Evolutionary conservation across 2,113 vertebrate genomes (phyloP).

Genomic region (Dicentrarchus labrax): DNA sequence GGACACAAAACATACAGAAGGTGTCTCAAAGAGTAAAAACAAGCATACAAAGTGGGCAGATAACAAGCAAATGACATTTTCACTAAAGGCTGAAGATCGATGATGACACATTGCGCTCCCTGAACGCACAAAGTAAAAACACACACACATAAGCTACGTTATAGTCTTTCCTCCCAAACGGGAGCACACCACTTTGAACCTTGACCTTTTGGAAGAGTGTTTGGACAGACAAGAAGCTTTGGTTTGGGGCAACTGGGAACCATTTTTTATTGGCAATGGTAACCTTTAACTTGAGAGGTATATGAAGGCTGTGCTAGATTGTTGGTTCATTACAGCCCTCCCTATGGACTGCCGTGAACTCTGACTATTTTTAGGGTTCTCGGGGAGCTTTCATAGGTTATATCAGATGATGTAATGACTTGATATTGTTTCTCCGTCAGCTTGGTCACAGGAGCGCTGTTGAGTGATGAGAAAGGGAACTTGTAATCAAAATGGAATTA

Average conservation of each 20-base stretch:
- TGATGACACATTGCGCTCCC: not conserved
- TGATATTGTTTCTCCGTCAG: constrained; percentile 59
- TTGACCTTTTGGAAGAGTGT: constrained; percentile 62
- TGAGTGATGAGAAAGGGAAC: constrained; percentile 58
- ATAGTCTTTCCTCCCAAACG: constrained; percentile 18
- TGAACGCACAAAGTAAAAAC: constrained; percentile 4
- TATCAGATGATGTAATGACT: constrained; percentile 43
- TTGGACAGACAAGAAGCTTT: constrained; percentile 52
- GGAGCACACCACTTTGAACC: constrained; percentile 54
- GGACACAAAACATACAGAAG: too few species aligned
- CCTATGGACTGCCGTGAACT: constrained; percentile 40
- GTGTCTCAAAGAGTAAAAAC: not conserved
- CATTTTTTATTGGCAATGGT: constrained; percentile 77
- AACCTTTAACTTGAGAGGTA: constrained; percentile 79
- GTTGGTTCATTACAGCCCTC: constrained; percentile 64
- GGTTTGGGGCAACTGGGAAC: constrained; percentile 62
- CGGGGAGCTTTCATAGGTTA: not conserved
- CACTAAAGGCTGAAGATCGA: constrained; percentile 14
- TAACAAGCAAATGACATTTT: constrained; percentile 45
- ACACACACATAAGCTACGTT: constrained; percentile 3
- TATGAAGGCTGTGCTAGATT: constrained; percentile 62
- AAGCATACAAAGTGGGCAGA: not conserved
- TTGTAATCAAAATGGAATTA: constrained; percentile 76
- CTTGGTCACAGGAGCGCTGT: constrained; percentile 30
- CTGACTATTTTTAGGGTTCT: constrained; percentile 46